Percentiles rank a stretch among this genome's conserved stretches.
Conservation (phyloP, 2,113 vertebrate species). For the Callaeas wilsoni region DNA sequence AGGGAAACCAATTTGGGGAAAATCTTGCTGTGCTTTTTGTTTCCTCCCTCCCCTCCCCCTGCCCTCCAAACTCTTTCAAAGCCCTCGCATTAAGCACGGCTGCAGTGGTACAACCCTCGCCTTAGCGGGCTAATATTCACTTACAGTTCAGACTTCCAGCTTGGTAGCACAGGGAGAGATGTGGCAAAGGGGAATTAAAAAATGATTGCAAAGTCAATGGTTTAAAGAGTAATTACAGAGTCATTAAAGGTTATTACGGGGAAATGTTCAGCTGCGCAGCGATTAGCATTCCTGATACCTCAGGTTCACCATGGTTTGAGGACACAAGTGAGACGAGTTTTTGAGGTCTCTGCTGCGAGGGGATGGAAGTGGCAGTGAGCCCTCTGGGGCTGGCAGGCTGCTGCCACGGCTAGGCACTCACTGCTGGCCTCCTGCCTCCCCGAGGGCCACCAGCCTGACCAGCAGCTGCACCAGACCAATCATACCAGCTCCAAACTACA, state of each 20-base stretch:
- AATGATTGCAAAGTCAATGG: conserved; percentile 65
- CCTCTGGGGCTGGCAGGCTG: not conserved
- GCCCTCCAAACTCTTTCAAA: conserved; percentile 17
- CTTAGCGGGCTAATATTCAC: not conserved
- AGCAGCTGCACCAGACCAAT: not conserved
- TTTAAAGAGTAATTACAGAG: conserved; percentile 63
- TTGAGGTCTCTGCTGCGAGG: not conserved
- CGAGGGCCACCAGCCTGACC: fast-evolving
- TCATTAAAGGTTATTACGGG: conserved; percentile 55
- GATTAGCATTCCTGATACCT: conserved; percentile 44
- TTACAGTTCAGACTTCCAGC: not conserved
- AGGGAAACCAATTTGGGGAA: conserved; percentile 11
- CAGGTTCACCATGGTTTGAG: conserved; percentile 4
- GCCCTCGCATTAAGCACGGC: not conserved
- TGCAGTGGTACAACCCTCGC: not conserved
- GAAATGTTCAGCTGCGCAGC: conserved; percentile 40
- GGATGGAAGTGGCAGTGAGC: not conserved
- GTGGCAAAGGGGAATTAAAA: conserved; percentile 30
- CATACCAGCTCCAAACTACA: not conserved
- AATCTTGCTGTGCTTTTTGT: conserved; percentile 47
- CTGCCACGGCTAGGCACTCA: fast-evolving
- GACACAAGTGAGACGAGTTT: not conserved
- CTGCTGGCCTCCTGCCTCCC: not conserved
- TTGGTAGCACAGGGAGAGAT: not conserved
- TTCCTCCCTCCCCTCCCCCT: conserved; percentile 26